Conservation (phyloP, 2,888 invertebrate species). For the Eulithis prunata region DNA sequence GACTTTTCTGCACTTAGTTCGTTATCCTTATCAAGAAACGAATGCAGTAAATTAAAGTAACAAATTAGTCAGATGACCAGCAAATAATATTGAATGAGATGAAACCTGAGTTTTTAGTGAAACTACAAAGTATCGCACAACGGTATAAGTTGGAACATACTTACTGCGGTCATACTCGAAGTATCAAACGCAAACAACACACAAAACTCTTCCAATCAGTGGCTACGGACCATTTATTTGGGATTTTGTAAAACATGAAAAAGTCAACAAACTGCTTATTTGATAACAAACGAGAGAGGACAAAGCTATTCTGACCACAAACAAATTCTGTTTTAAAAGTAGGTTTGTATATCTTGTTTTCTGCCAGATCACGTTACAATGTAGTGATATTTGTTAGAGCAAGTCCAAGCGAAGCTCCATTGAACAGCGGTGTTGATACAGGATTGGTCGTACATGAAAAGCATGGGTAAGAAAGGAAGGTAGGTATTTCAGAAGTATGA, state of each 20-base stretch:
- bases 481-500: not conserved
- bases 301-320: constrained; percentile 13
- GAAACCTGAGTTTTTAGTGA: not conserved
- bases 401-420: constrained; percentile 18
- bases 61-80: not conserved
- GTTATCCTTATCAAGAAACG: not conserved
- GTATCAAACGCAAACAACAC: constrained; percentile 7
- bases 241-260: constrained; percentile 12
- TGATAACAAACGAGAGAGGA: constrained; percentile 12
- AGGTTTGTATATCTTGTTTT: constrained; percentile 2
- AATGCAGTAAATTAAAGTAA: not conserved
- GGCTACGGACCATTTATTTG: not conserved
- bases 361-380: constrained; percentile 3
- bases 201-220: constrained; percentile 2
- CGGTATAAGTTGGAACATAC: constrained; percentile 7
- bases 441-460: constrained; percentile 10
- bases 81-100: not conserved
- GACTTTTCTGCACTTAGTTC: not conserved
- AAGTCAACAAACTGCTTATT: constrained; percentile 11
- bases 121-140: constrained; percentile 9
- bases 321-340: not conserved
- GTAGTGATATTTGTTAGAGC: not conserved
- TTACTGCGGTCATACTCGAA: constrained; percentile 16
- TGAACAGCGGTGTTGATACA: constrained; percentile 2
- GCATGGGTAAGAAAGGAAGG: constrained; percentile 7